Evolutionary conservation across 2,888 invertebrate genomes (phyloP).

Genomic region (Meteorus cinctellus): DNA sequence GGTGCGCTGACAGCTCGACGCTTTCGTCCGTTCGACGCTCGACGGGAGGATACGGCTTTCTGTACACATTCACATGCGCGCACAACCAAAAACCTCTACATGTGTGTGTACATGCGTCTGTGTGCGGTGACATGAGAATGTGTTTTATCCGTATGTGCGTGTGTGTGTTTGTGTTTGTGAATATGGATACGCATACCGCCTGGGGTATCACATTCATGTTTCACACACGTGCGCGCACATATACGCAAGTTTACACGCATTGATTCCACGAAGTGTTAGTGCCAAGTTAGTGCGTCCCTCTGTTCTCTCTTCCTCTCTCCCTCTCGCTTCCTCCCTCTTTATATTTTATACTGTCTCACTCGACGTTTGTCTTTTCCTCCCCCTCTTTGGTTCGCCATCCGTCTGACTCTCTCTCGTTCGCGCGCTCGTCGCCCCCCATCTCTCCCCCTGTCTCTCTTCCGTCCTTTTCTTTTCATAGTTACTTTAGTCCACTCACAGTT

Average conservation of each 20-base stretch:
- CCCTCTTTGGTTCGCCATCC: conserved; percentile 46
- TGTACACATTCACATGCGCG: conserved; percentile 68
- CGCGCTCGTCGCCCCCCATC: no score
- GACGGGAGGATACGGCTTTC: conserved; percentile 72
- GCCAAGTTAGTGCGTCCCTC: conserved; percentile 47
- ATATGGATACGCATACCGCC: conserved; percentile 22
- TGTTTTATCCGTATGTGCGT: background rate
- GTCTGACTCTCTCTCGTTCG: conserved; percentile 44
- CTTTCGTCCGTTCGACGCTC: conserved; percentile 66
- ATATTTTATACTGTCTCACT: background rate
- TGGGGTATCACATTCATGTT: conserved; percentile 36
- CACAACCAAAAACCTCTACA: conserved; percentile 32
- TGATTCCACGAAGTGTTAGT: conserved; percentile 39
- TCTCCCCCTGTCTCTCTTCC: conserved; percentile 50
- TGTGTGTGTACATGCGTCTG: background rate
- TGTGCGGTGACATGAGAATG: background rate
- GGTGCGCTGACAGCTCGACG: conserved; percentile 73
- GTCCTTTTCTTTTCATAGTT: conserved; percentile 57
- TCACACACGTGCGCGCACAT: conserved; percentile 40
- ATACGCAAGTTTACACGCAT: conserved; percentile 28
- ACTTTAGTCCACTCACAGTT: conserved; percentile 48
- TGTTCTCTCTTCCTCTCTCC: conserved; percentile 39
- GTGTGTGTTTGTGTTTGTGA: conserved; percentile 41
- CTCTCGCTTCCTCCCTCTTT: conserved; percentile 5
- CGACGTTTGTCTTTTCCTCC: conserved; percentile 48